A percentile compares a stretch with the other conserved stretches of the same genome.
phyloP scores from a whole-genome alignment of 2,888 invertebrate species.

The Acanthococcus lagerstroemiae region DNA sequence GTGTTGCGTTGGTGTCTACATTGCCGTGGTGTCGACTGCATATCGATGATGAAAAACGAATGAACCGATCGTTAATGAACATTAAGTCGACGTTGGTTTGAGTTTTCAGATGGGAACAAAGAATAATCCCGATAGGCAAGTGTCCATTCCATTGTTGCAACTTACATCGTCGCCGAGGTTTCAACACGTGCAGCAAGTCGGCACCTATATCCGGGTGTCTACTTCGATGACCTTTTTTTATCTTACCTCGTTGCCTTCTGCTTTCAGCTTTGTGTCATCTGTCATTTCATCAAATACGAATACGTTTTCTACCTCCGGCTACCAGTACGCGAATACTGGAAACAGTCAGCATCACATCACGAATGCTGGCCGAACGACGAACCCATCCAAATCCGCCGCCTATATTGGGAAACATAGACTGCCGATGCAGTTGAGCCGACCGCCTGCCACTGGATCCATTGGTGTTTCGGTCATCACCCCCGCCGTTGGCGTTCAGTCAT shows the following conservation, averaged over 20 bases:
- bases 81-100: constrained; percentile 8
- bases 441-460: constrained; percentile 2
- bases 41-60: not conserved
- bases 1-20: too few relatives aligned
- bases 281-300: constrained; percentile 10
- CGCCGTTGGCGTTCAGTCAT: not conserved
- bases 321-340: not conserved
- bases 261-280: constrained; percentile 16
- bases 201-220: not conserved
- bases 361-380: too few relatives aligned
- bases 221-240: not conserved
- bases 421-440: constrained; percentile 30
- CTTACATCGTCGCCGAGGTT: not conserved
- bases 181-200: not conserved
- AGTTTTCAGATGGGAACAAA: constrained; percentile 25
- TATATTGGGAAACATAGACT: constrained; percentile 16
- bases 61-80: not conserved
- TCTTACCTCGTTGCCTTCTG: too few relatives aligned
- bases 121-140: constrained; percentile 20
- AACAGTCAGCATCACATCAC: not conserved
- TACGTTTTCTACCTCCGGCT: constrained; percentile 1
- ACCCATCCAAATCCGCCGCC: not conserved
- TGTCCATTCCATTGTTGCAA: not conserved
- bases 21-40: not conserved
- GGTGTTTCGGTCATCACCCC: constrained; percentile 30